These are phyloP conservation scores for Falco naumanni DNA, from an alignment of 2,797 vertebrate species.

Conservation along the genomic window DNA sequence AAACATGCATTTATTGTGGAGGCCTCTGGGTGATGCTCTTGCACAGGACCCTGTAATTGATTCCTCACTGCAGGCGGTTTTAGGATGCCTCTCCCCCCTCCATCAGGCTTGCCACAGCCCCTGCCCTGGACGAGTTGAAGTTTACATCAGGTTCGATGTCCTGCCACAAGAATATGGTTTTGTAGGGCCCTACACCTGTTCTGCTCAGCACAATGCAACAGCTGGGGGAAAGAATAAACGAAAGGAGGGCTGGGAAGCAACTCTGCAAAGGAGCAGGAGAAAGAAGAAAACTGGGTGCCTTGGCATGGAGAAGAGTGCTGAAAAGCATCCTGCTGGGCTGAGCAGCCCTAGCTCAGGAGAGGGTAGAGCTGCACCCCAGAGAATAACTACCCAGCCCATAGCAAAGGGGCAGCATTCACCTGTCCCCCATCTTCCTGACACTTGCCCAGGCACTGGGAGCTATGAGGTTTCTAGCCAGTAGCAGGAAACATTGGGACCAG, in stretches of 20 bases:
- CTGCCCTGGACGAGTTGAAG: not conserved
- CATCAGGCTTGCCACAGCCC: not conserved
- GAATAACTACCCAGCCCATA: no score
- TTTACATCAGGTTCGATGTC: not conserved
- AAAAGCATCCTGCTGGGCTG: not conserved
- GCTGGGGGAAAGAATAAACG: not conserved
- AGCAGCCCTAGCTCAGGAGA: not conserved
- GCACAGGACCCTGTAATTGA: not conserved
- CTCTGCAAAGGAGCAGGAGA: not conserved
- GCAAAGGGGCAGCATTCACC: not conserved
- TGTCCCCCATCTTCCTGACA: not conserved
- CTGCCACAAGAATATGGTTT: not conserved
- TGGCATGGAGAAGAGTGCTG: rapidly evolving
- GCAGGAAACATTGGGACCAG: not conserved
- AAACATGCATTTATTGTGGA: not conserved
- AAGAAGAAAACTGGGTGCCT: not conserved
- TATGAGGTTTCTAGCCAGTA: not conserved
- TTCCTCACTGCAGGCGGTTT: not conserved
- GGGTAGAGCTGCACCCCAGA: not conserved
- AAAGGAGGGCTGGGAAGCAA: not conserved
- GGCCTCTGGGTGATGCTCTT: constrained; percentile 68
- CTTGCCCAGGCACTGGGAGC: not conserved
- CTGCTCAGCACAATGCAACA: not conserved
- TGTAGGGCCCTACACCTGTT: not conserved
- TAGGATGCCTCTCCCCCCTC: not conserved